Percentiles rank a stretch among this genome's conserved stretches.
Evolutionary conservation across 2,888 invertebrate species (phyloP).

Genomic region (Seira sanloemensis): DNA sequence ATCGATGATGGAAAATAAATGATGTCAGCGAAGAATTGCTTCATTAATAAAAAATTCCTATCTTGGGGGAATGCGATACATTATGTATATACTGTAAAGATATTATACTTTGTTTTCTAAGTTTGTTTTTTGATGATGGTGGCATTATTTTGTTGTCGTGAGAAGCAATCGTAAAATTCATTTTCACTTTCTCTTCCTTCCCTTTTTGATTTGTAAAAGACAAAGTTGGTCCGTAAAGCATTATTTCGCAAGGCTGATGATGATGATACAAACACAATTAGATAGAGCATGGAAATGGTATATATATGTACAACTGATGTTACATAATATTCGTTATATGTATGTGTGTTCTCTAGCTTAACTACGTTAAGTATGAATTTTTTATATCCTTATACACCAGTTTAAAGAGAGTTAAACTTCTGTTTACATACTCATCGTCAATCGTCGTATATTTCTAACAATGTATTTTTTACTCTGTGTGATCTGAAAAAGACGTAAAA

Average conservation of each 20-base stretch:
- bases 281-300: background rate
- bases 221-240: conserved; percentile 12
- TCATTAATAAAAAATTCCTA: too few species aligned
- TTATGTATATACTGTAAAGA: too few species aligned
- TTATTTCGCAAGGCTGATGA: conserved; percentile 8
- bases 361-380: too few species aligned
- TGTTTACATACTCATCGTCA: background rate
- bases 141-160: background rate
- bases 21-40: background rate
- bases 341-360: background rate
- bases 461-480: background rate
- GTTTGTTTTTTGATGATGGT: too few species aligned
- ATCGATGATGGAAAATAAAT: background rate
- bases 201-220: background rate
- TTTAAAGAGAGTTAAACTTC: conserved; percentile 6
- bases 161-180: background rate
- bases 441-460: too few species aligned
- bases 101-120: too few species aligned
- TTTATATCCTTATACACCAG: too few species aligned
- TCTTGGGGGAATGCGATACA: too few species aligned
- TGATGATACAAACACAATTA: conserved; percentile 14
- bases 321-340: background rate
- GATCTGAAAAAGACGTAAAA: background rate
- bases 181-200: background rate
- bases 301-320: background rate